These are phyloP conservation scores for Bambusicola thoracicus DNA, from an alignment of 2,113 vertebrate genomes.

Conservation along the genomic window DNA sequence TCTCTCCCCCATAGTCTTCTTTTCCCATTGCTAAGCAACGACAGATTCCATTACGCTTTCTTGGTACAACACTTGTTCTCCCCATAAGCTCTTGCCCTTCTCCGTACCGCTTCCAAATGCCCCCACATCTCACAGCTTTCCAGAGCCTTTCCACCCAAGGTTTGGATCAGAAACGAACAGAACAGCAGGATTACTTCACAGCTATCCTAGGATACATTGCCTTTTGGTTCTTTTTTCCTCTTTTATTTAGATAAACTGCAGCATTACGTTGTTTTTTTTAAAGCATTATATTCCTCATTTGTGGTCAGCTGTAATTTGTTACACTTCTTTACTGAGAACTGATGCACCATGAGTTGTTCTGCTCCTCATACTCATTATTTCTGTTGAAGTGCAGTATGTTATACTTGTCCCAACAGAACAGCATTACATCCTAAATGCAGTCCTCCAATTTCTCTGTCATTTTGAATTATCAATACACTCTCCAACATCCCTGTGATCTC, in stretches of 20 bases:
- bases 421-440: not conserved
- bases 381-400: not conserved
- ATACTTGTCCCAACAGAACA: not conserved
- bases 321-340: not conserved
- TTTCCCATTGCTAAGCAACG: not conserved
- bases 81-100: not conserved
- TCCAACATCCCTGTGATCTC: not conserved
- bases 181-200: not conserved
- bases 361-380: not conserved
- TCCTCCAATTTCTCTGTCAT: not conserved
- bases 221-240: not conserved
- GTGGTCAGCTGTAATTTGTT: not conserved
- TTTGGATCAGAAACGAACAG: not conserved
- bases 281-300: not conserved
- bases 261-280: not conserved
- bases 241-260: not conserved
- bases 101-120: not conserved
- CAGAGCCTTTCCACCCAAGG: not conserved
- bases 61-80: not conserved
- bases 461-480: not conserved
- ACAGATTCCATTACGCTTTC: not conserved
- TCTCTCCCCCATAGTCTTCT: not conserved
- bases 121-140: not conserved
- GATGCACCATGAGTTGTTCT: not conserved
- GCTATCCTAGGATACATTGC: not conserved